Evolutionary conservation across 2,888 invertebrate genomes (phyloP), one percentile per base, ranked within the genome.

Genomic region (Thelaira solivaga): DNA sequence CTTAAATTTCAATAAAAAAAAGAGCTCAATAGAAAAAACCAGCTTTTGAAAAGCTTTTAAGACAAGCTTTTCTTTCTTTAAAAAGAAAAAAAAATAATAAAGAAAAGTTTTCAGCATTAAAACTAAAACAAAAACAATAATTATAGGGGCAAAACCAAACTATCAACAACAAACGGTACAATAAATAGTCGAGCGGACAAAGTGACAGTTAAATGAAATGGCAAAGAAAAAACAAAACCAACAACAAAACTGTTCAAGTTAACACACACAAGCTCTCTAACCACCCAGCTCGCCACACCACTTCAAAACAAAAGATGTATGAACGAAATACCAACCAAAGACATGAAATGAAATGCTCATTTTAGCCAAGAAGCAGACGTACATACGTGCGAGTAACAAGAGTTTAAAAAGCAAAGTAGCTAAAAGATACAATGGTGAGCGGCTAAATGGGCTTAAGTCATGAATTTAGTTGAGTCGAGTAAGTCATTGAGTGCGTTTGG

Each of bases 381-480:
- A 74, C 53, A 69, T 47, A 69, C 80, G 77, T 57, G 49, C 47
- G 20, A 71, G 45, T 26, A 57, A 67, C 34, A 53, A 69, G 59
- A 72, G 68, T 55, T 51, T n/a, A n/a, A n/a, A n/a, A 69, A 73
- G 43, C 20, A 73, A 77, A 77, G 47, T 55, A 57, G 13, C 39
- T n/a, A n/a, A 55, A 80, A 74, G 76, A 74, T 73, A 80, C 80
- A 75, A 73, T 81, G 81, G 82, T 74, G 78, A 74, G 78, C 78
- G 78, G 39, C 20, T 49, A 36, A 53, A 61, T 65, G 24, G 53
- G 24, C 59, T 75, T 49, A 65, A 74, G 65, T 31, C 61, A 76
- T 79, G 81, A 67, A 39, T 88, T 89, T 85, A 89, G 88, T 89
- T 88, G 87, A 85, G 86, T 88, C 88, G 88, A 87, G 89, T 87